Evolutionary conservation across 1,140 invertebrate species (phyloP), one percentile per base, ranked within the genome.

Genomic region (Ephestia elutella): DNA sequence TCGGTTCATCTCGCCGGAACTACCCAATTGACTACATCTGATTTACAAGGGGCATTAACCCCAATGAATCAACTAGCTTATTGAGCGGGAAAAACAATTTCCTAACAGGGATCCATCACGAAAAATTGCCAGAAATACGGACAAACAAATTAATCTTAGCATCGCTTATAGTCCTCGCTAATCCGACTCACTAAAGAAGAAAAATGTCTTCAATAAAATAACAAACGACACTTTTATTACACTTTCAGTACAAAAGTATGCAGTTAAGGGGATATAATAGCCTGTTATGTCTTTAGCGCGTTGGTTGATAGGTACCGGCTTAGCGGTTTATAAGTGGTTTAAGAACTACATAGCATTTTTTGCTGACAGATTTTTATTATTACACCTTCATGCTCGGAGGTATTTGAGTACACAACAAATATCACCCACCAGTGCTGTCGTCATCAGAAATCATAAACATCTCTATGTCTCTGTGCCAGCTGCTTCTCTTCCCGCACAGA

Each of bases 181-280:
- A 53, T 53, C 50, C 50, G 18, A 8, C 19, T 25, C 50, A 53
- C 20, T 53, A 25, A 53, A 53, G 50, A 25, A 53, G 50, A 53
- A 20, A 53, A 56, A 56, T 56, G 32, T 5, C 10, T n/a, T 15
- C 48, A 60, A 66, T 66, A 66, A 70, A 69, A 60, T 65, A 65
- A 62, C 60, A 62, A 65, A 60, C 49, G 55, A 55, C 54, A 54
- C 19, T 70, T 66, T 70, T 70, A 66, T 64, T 64, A 56, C 61
- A 10, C 10, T 55, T 19, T 62, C 60, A 60, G 60, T 67, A 62
- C 59, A 64, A 59, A 60, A 62, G 61, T 44, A 53, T 60, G 57
- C 62, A 21, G 68, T 70, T 70, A 66, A 70, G 66, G 55, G 54
- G 54, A 48, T 35, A 59, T 64, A 68, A 68, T 68, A 64, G 66